A percentile compares a stretch with the other conserved stretches of the same genome.
phyloP scores from a whole-genome alignment of 2,888 invertebrate species.

The Cryptus viduatorius region DNA sequence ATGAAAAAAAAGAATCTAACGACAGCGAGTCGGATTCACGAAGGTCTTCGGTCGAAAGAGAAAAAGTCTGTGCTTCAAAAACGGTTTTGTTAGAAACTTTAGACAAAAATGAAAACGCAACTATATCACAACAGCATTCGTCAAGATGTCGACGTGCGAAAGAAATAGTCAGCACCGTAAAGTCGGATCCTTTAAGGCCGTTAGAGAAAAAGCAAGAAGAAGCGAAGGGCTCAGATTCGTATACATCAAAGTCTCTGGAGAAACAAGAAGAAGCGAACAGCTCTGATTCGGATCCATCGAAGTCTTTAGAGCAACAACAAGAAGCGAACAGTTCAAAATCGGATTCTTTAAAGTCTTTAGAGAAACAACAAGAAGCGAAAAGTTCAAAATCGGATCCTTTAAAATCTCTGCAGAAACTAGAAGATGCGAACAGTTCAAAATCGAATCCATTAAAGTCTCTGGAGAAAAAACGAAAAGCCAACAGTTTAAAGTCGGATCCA shows the following conservation, averaged over 20 bases:
- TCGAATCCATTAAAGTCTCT: background rate
- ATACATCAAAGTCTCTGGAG: too few relatives aligned
- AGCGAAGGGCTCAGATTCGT: too few relatives aligned
- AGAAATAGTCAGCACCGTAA: too few relatives aligned
- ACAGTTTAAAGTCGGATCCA: slow-evolving; percentile 19
- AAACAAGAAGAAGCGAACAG: background rate
- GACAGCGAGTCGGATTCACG: too few relatives aligned
- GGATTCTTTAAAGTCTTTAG: background rate
- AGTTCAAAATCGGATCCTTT: background rate
- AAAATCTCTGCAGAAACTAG: background rate
- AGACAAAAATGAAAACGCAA: too few relatives aligned
- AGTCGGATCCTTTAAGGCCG: too few relatives aligned
- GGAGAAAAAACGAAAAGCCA: background rate
- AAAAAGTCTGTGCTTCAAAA: background rate
- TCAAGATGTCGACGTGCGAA: too few relatives aligned
- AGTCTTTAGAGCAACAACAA: background rate
- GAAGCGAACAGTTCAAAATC: background rate
- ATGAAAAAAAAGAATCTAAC: background rate
- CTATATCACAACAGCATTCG: too few relatives aligned
- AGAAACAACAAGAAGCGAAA: background rate
- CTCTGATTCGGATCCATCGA: background rate
- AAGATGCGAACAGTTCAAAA: background rate
- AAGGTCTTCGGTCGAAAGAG: background rate
- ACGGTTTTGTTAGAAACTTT: too few relatives aligned
- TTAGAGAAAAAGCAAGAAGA: background rate